Evolutionary conservation across 2,888 invertebrate genomes (phyloP), one percentile per base, ranked within the genome.

Genomic region (Lamellibrachia columna): DNA sequence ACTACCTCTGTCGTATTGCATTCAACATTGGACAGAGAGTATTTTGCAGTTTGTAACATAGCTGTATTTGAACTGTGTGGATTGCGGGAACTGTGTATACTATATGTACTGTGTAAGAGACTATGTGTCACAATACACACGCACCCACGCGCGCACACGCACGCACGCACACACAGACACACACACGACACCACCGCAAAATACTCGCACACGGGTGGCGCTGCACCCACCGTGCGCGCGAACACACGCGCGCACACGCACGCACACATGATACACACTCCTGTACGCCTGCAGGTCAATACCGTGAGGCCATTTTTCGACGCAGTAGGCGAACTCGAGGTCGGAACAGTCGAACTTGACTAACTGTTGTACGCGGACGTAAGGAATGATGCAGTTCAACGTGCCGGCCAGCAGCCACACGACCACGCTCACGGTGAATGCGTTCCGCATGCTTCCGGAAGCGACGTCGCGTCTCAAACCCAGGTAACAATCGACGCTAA

Each of bases 401-500:
- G 95, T 92, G n/a, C 94, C 94, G 0, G 96, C 94, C 7, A 95
- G 94, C 4, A 95, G 28, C 96, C 96, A 96, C 92, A 95, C 95
- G 52, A 94, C 93, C 7, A 94, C 60, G 15, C 96, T 94, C 58
- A 96, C 94, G 7, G 91, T 90, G 2, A 90, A 75, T 40, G 53
- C 91, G 53, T 40, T 91, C 15, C 40, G 53, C 55, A 40, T 75
- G 75, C 60, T 52, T 52, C 15, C 60, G 55, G 15, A 4, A 6
- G 52, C 53, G 52, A 0, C 28, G 11, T 52, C 11, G 90, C 90
- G 9, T 95, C 98, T 97, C 92, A 98, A 98, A n/a, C 98, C 98
- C n/a, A 98, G 97, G 96, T 98, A 98, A n/a, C 98, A 97, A 97
- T 98, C 98, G 90, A 98, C 97, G 3, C 98, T 98, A 94, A 98